These are phyloP conservation scores for Drosophila arawakana DNA, from an alignment of 1,140 invertebrate genomes.

Conservation along the genomic window DNA sequence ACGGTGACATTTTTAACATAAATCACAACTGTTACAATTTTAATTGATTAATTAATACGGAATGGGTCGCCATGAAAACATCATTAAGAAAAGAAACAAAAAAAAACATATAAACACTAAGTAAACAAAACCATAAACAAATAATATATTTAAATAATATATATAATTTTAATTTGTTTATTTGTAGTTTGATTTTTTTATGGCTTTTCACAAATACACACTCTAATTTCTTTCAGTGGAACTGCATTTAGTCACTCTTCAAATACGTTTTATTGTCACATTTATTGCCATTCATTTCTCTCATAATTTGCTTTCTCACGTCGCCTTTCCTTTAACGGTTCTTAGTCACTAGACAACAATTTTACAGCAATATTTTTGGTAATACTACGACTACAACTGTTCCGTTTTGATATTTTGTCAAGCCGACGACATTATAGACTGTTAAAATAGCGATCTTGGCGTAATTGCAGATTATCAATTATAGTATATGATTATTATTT, in stretches of 20 bases:
- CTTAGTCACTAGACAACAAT: conserved; percentile 13
- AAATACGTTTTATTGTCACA: conserved; percentile 27
- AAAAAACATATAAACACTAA: background rate
- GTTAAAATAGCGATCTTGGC: conserved; percentile 1
- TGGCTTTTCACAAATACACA: conserved; percentile 5
- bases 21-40: background rate
- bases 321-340: conserved; percentile 8
- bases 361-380: conserved; percentile 3
- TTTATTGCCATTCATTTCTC: conserved; percentile 27
- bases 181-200: background rate
- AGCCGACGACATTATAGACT: background rate
- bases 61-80: no score
- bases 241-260: conserved; percentile 36
- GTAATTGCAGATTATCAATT: conserved; percentile 17
- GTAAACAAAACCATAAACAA: conserved; percentile 13
- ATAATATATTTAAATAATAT: background rate
- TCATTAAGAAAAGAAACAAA: background rate
- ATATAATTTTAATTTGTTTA: background rate
- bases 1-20: background rate
- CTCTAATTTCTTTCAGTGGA: conserved; percentile 20
- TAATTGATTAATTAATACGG: background rate
- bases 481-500: conserved; percentile 1
- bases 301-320: conserved; percentile 26
- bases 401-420: background rate
- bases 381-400: background rate